Evolutionary conservation across 2,113 vertebrate genomes (phyloP).

Genomic region (Athene noctua): DNA sequence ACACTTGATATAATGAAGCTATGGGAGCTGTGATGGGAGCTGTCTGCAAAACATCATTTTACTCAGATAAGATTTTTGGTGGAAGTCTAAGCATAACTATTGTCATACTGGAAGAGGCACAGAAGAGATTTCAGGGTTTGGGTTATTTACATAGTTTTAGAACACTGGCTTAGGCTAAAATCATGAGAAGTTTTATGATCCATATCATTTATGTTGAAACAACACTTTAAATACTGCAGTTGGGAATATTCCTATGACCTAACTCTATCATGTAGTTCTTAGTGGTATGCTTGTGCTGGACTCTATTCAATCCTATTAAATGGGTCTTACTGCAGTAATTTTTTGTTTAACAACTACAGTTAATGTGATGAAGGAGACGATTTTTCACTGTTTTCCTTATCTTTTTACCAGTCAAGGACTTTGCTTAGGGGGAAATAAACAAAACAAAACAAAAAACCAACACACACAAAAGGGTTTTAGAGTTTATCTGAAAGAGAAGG

Average conservation of each 20-base stretch:
- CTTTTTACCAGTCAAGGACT: neutral
- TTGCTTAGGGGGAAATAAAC: neutral
- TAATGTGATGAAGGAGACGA: neutral
- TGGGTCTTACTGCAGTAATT: neutral
- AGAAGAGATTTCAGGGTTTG: neutral
- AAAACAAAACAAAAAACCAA: neutral
- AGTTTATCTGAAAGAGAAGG: neutral
- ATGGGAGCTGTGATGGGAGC: neutral
- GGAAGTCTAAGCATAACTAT: neutral
- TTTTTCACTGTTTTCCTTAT: neutral
- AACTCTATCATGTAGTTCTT: neutral
- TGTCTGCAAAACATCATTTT: neutral
- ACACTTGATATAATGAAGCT: neutral
- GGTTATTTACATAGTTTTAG: neutral
- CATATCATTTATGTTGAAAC: neutral
- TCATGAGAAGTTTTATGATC: neutral
- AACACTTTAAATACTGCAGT: neutral
- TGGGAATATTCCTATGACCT: neutral
- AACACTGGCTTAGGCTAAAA: neutral
- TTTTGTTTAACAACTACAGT: neutral
- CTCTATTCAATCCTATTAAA: neutral
- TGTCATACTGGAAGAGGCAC: rapidly evolving
- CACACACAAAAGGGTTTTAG: neutral
- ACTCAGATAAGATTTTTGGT: neutral
- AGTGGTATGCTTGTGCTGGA: neutral